These are phyloP conservation scores for Tachysurus vachellii DNA, from an alignment of 2,113 vertebrate species.

Conservation along the genomic window DNA sequence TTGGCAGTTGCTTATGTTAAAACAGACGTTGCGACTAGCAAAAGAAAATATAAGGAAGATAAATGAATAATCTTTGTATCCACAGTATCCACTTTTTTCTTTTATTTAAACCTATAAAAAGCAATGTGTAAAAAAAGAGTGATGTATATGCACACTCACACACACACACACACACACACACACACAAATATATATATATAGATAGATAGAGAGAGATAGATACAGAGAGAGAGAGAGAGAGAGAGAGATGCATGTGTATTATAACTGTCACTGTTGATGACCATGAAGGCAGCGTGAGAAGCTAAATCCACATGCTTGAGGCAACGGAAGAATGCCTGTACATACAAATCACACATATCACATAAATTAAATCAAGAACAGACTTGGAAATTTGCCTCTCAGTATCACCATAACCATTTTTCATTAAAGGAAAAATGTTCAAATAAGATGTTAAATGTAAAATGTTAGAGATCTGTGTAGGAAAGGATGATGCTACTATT, in stretches of 20 bases:
- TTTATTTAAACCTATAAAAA: too few relatives aligned
- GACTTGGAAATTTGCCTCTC: background rate
- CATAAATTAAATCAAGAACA: background rate
- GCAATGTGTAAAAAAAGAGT: too few relatives aligned
- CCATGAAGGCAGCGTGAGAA: background rate
- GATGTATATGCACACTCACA: background rate
- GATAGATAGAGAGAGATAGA: too few relatives aligned
- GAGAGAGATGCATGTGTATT: background rate
- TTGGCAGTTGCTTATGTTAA: background rate
- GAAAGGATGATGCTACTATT: background rate
- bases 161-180: background rate
- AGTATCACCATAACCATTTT: background rate
- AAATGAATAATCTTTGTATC: background rate
- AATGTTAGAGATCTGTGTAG: background rate
- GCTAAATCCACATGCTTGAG: background rate
- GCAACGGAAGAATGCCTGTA: background rate
- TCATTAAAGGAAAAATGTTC: background rate
- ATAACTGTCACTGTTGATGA: background rate
- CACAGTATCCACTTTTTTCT: too few relatives aligned
- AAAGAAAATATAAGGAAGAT: background rate
- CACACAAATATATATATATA: too few relatives aligned
- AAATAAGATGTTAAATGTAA: background rate
- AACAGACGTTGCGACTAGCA: background rate
- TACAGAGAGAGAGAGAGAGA: too few relatives aligned
- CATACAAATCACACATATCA: background rate